Evolutionary conservation across 2,797 vertebrate species (phyloP).

Genomic region (Phataginus tetradactyla): DNA sequence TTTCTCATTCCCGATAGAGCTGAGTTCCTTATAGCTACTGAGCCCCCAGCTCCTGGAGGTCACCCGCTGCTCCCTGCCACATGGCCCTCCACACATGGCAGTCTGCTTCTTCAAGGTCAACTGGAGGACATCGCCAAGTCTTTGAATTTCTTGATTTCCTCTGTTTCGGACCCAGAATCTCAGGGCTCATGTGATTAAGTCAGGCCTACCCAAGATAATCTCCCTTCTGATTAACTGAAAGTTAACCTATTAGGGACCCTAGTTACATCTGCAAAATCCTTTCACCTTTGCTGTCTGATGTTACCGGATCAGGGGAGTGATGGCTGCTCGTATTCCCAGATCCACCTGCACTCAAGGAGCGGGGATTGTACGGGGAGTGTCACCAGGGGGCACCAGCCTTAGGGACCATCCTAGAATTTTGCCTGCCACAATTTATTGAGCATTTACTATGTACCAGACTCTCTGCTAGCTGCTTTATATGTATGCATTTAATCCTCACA

Average conservation of each 20-base stretch:
- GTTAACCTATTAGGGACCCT: background rate
- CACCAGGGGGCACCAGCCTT: background rate
- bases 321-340: background rate
- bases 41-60: background rate
- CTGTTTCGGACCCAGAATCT: background rate
- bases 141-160: background rate
- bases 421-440: background rate
- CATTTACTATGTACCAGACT: background rate
- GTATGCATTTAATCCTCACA: background rate
- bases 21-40: background rate
- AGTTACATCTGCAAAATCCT: background rate
- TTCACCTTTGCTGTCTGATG: background rate
- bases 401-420: background rate
- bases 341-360: background rate
- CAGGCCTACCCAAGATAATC: background rate
- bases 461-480: background rate
- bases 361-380: background rate
- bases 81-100: background rate
- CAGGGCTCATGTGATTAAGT: background rate
- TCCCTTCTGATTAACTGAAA: background rate
- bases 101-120: background rate
- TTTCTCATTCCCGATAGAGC: background rate
- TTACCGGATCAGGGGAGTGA: background rate
- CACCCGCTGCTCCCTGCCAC: background rate
- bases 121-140: background rate